A percentile compares a stretch with the other conserved stretches of the same genome.
These are phyloP conservation scores for Hemicentrotus pulcherrimus DNA, from an alignment of 35 echinoderm and acorn worm genomes.

Conservation along the genomic window DNA sequence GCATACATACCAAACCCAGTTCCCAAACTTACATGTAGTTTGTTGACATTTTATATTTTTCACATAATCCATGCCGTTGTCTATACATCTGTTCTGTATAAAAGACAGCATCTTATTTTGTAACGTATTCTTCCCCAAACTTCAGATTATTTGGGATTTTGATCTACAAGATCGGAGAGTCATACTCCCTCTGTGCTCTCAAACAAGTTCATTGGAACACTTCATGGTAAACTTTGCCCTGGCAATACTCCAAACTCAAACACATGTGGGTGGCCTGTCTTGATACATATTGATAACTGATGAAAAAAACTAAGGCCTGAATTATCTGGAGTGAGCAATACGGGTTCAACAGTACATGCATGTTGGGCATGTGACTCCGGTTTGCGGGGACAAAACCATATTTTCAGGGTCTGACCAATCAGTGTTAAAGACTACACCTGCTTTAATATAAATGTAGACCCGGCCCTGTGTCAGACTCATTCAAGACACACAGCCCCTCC, in stretches of 20 bases:
- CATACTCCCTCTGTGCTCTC: not conserved
- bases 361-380: not conserved
- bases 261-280: not conserved
- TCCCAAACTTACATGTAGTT: too few relatives aligned
- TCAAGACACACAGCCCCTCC: too few relatives aligned
- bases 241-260: not conserved
- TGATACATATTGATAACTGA: not conserved
- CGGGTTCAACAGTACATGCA: not conserved
- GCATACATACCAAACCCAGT: too few relatives aligned
- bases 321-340: not conserved
- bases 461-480: too few relatives aligned
- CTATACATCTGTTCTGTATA: too few relatives aligned
- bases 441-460: too few relatives aligned
- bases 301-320: not conserved
- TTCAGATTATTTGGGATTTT: not conserved
- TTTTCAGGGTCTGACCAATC: not conserved
- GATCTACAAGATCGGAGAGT: not conserved
- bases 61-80: too few relatives aligned
- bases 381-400: too few relatives aligned
- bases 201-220: not conserved
- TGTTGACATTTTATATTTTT: too few relatives aligned
- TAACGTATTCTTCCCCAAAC: not conserved
- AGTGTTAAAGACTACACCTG: not conserved
- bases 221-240: not conserved
- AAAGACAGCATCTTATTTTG: too few relatives aligned